Evolutionary conservation across 2,888 invertebrate genomes (phyloP), one percentile per base, ranked within the genome.

Genomic region (Anagyrus pseudococci): DNA sequence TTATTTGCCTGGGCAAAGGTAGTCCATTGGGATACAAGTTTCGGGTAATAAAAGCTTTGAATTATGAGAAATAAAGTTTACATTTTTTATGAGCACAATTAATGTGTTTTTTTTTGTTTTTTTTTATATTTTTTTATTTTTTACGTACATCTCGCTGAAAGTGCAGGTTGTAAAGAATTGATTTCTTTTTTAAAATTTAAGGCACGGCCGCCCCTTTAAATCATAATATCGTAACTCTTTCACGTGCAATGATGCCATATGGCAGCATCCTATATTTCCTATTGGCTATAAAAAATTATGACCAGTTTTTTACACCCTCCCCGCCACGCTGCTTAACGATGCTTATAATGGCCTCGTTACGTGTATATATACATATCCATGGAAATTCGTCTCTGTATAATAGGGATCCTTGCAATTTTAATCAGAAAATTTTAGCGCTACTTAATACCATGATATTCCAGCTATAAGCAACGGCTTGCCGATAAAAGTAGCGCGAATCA

Each of bases 271-370:
- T 54, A 43, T n/a, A 29, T 33, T 48, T 60, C 23, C 29, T 54
- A 54, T 48, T 29, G 48, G 48, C 49, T 49, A 61, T 61, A 61
- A 55, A 61, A 55, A 49, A 61, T 61, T 49, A 55, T 49, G 33
- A 44, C 8, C 55, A 44, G 26, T 17, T 61, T 50, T n/a, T 61
- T 60, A 54, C 41, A 43, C 48, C 41, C 48, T 43, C 41, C 13
- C 41, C 17, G n/a, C n/a, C n/a, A n/a, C n/a, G n/a, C n/a, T 43
- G 48, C 15, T 26, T 53, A 47, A 54, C n/a, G 48, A 60, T 29
- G 54, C 43, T 29, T 29, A 22, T 54, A 54, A 60, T 53, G 37
- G 19, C 53, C 15, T 43, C 49, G 20, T 25, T 26, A 19, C 57
- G 46, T 62, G 8, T 29, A 4, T 10, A 4, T 29, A 7, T 10